Evolutionary conservation across 1,140 invertebrate species (phyloP), one percentile per base, ranked within the genome.

Genomic region (Pectinophora gossypiella): DNA sequence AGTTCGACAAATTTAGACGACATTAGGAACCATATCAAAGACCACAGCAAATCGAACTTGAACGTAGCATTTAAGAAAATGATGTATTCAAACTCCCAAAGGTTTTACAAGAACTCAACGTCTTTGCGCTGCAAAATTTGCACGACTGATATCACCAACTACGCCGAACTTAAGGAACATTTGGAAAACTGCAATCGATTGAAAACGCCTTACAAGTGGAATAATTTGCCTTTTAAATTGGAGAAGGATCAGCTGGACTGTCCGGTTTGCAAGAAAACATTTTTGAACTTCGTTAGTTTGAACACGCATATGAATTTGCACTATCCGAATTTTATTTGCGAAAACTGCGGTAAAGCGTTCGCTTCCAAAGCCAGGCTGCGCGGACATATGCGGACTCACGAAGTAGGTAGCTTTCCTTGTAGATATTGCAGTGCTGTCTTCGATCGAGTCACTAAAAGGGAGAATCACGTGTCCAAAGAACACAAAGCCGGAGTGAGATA

Each of bases 281-380:
- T 90, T 49, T 19, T 72, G 0, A 86, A 76, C 36, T 80, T 82
- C 15, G 69, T 74, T 4, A 85, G 64, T 40, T 56, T 90, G 4
- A 88, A 89, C 36, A 76, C 65, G 0, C 88, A 89, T 48, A 89
- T 89, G 68, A 79, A 72, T 20, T 61, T 80, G 0, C 89, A 90
- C 21, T 82, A 84, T 15, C 80, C 83, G 0, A 84, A 86, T 35
- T 81, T 87, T 49, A 68, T 79, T 1, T 88, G 87, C 43, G 76
- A 88, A 13, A 78, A 61, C 38, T 88, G 90, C 45, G 88, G 89
- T 0, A 91, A 89, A 40, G 86, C 85, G 0, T 90, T 89, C 44
- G 65, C 85, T 0, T 89, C 88, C 0, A 88, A 88, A 48, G 88
- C 85, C 0, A 82, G 89, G 0, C 21, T 91, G 0, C 64, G 89